Evolutionary conservation across 2,113 vertebrate species (phyloP).

Genomic region (Patagioenas fasciata): DNA sequence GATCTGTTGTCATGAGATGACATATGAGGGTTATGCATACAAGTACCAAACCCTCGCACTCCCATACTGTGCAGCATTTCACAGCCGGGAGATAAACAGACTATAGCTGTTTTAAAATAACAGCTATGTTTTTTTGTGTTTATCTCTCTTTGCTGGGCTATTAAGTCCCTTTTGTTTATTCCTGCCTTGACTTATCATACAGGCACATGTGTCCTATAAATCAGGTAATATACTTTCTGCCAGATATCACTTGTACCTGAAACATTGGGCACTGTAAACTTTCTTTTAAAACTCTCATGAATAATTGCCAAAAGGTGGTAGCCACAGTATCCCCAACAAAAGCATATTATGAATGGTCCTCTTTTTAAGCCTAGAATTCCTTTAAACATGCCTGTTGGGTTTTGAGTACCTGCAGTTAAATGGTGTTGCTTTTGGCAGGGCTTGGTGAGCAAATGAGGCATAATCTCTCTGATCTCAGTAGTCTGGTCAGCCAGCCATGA

Average conservation of each 20-base stretch:
- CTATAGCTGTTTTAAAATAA: conserved; percentile 21
- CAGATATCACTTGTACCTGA: not conserved
- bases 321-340: conserved; percentile 66
- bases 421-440: conserved; percentile 83
- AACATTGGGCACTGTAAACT: not conserved
- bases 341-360: conserved; percentile 69
- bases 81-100: conserved; percentile 37
- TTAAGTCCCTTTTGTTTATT: not conserved
- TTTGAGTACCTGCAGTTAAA: conserved; percentile 85
- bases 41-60: conserved; percentile 17
- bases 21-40: conserved; percentile 27
- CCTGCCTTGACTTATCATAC: not conserved
- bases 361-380: conserved; percentile 70
- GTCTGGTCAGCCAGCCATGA: conserved; percentile 77
- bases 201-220: not conserved
- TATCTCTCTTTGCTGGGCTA: not conserved
- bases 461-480: conserved; percentile 81
- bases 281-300: conserved; percentile 44
- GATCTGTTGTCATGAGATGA: conserved; percentile 49
- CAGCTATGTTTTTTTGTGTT: not conserved
- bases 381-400: conserved; percentile 73
- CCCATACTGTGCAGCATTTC: conserved; percentile 55
- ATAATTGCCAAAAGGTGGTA: conserved; percentile 63
- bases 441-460: conserved; percentile 79
- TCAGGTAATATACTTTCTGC: not conserved